Base-by-base conservation (phyloP, 2,113 vertebrate genomes). In the Pseudolaguvia tuberculata region DNA sequence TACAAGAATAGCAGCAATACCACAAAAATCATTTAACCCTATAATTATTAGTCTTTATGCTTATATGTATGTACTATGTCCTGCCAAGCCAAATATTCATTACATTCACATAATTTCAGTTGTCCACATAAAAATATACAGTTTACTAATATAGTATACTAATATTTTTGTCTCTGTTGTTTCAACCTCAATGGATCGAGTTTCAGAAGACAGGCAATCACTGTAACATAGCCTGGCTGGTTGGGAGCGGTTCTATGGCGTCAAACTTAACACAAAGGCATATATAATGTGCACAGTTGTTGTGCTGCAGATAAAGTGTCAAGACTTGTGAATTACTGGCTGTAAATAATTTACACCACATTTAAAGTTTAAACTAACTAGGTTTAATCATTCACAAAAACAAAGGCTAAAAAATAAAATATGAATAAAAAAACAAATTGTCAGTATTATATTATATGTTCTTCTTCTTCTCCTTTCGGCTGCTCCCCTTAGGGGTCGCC, bases 311-410 rank as follows among this genome's bases (percentile, higher is more conserved):
- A 80, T 89, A 83, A 75, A 78, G 76, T 88, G 79, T 88, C 85
- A 78, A 8, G 70, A 72, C 81, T 63, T 75, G 81, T 86, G 86
- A 89, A 88, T 81, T 79, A 50, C 51, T 42, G 70, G 58, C 48
- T 42, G 83, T 90, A 52, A 87, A 90, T 89, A 83, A 89, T 89
- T 89, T 57, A 88, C 59, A 71, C 69, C 63, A 53, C 50, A 77
- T 72, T 72, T 77, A 42, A 59, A 50, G 14, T 78, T 82, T 76
- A 82, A 79, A 52, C 29, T 73, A 77, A 70, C 69, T 79, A 65
- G 51, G 73, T 86, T 80, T 81, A 84, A 78, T 83, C 78, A 79
- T 72, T 63, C 70, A 80, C 79, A 85, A 84, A 86, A 75, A 77
- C n/a, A 8, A 51, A 57, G 55, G 29, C 67, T 83, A 85, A 80